Evolutionary conservation across 2,113 vertebrate genomes (phyloP).

Genomic region (Tachycineta bicolor): DNA sequence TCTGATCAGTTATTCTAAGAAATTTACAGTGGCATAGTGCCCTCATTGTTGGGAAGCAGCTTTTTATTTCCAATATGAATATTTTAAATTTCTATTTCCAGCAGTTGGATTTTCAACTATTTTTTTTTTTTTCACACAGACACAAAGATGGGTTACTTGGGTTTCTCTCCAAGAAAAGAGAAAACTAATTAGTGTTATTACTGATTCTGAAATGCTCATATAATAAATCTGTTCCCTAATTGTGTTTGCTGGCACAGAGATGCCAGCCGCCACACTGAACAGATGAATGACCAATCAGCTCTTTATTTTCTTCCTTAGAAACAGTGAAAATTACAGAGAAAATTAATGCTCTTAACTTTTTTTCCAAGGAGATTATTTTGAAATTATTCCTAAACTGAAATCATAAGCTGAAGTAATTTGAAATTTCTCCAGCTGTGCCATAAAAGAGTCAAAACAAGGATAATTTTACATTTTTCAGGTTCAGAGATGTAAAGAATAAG

Average conservation of each 20-base stretch:
- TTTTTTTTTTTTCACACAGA: not conserved
- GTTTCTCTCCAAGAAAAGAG: conserved; percentile 15
- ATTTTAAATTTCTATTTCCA: not conserved
- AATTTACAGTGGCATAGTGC: not conserved
- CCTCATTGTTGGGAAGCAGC: not conserved
- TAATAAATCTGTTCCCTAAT: conserved; percentile 25
- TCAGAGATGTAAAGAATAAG: not conserved
- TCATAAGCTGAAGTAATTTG: conserved; percentile 18
- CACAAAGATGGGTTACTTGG: not conserved
- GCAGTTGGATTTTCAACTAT: not conserved
- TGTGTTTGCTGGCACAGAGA: not conserved
- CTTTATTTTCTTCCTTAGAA: conserved; percentile 40
- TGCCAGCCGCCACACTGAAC: not conserved
- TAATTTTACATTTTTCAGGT: not conserved
- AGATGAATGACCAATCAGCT: conserved; percentile 44
- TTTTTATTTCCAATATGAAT: not conserved
- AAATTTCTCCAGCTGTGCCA: not conserved
- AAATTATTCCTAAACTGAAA: conserved; percentile 52
- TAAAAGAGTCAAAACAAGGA: not conserved
- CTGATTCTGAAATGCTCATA: conserved; percentile 19
- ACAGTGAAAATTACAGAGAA: not conserved
- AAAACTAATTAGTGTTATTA: conserved; percentile 42
- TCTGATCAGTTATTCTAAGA: not conserved
- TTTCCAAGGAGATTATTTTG: conserved; percentile 9
- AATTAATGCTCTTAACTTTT: not conserved